These are phyloP conservation scores for Cremastobaeus sp. DNA, from an alignment of 2,888 invertebrate species.

Conservation along the genomic window DNA sequence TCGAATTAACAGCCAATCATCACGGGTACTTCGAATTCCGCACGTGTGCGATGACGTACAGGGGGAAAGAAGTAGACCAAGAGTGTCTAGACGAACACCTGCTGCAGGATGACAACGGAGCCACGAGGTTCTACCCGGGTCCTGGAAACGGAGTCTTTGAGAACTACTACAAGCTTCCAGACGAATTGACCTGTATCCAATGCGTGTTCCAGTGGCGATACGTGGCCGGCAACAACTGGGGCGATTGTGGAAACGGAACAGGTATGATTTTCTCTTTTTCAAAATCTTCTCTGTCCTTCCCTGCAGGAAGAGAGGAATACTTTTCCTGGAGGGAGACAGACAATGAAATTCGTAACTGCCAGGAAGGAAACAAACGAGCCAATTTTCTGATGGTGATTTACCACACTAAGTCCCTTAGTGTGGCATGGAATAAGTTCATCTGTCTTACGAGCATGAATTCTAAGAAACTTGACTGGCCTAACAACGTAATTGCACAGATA, in stretches of 20 bases:
- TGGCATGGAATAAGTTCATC: too few relatives aligned
- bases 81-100: conserved; percentile 88
- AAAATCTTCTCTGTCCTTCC: too few relatives aligned
- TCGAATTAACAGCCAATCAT: conserved; percentile 93
- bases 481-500: not conserved
- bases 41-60: conserved; percentile 84
- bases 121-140: conserved; percentile 85
- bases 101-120: conserved; percentile 80
- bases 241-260: conserved; percentile 76
- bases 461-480: not conserved
- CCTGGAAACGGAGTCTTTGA: conserved; percentile 90
- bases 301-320: too few relatives aligned
- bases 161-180: conserved; percentile 83
- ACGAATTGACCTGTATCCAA: conserved; percentile 85
- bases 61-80: conserved; percentile 83
- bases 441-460: not conserved
- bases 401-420: too few relatives aligned
- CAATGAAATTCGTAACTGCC: too few relatives aligned
- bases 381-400: too few relatives aligned
- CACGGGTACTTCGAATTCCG: conserved; percentile 92
- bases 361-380: too few relatives aligned
- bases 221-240: conserved; percentile 83
- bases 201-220: conserved; percentile 95
- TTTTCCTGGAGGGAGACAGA: too few relatives aligned
- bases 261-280: too few relatives aligned